A percentile compares a stretch with the other conserved stretches of the same genome.
These are phyloP conservation scores for Ametastegia equiseti DNA, from an alignment of 2,888 invertebrate genomes.

Conservation along the genomic window DNA sequence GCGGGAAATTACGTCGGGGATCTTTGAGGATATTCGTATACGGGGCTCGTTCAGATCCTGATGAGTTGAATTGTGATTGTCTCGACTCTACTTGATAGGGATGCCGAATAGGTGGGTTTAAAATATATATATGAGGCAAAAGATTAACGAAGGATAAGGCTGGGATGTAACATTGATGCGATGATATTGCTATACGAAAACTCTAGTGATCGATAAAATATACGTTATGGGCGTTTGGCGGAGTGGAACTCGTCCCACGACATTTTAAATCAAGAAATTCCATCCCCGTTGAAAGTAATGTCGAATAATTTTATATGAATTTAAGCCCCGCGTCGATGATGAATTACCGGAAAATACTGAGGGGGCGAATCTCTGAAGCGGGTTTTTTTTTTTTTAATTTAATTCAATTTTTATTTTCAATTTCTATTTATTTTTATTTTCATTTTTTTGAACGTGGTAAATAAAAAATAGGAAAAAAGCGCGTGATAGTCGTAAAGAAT, in stretches of 20 bases:
- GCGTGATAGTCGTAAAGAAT: not conserved
- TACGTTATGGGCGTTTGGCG: conserved; percentile 43
- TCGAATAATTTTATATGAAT: not conserved
- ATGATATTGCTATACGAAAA: conserved; percentile 46
- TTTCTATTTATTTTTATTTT: too few species aligned
- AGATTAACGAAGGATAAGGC: conserved; percentile 9
- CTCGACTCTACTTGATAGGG: not conserved
- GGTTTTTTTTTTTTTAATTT: too few species aligned
- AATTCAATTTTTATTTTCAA: too few species aligned
- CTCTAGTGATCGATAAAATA: conserved; percentile 47
- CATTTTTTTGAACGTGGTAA: not conserved
- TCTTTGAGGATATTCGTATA: not conserved
- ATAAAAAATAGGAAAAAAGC: not conserved
- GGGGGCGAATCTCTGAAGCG: not conserved
- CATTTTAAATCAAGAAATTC: conserved; percentile 36
- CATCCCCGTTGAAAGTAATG: not conserved
- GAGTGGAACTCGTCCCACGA: conserved; percentile 40
- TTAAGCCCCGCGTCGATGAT: too few species aligned
- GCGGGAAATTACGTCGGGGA: not conserved
- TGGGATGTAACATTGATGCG: conserved; percentile 8
- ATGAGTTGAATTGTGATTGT: conserved; percentile 10
- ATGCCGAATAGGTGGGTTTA: not conserved
- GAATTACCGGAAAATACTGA: not conserved
- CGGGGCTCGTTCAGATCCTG: not conserved
- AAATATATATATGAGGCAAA: too few species aligned